Conservation (phyloP, 2,113 vertebrate genomes). For the Stictonetta naevosa region DNA sequence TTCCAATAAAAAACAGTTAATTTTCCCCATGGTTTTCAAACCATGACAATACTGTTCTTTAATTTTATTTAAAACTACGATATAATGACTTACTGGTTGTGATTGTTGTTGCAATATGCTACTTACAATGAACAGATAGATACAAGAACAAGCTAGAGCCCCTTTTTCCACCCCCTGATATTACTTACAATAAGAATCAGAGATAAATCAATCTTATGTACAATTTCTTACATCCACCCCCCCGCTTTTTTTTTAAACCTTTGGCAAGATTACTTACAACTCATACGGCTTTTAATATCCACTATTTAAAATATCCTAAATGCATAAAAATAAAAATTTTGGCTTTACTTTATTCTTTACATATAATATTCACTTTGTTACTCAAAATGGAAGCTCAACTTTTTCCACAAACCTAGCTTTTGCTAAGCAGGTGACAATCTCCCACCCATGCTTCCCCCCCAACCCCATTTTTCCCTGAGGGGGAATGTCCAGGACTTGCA, state of each 20-base stretch:
- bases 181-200: slow-evolving; percentile 80
- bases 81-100: slow-evolving; percentile 76
- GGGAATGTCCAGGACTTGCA: slow-evolving; percentile 15
- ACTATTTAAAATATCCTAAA: slow-evolving; percentile 99
- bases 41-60: slow-evolving; percentile 80
- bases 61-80: slow-evolving; percentile 72
- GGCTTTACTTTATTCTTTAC: slow-evolving; percentile 88
- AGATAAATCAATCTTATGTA: slow-evolving; percentile 87
- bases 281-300: slow-evolving; percentile 89
- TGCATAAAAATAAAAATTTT: slow-evolving; percentile 99
- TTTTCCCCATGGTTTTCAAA: slow-evolving; percentile 70
- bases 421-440: slow-evolving; percentile 54
- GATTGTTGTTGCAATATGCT: slow-evolving; percentile 81
- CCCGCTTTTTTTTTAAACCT: slow-evolving; percentile 79
- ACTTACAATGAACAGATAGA: slow-evolving; percentile 76
- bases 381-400: slow-evolving; percentile 85
- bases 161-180: slow-evolving; percentile 55
- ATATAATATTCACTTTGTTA: slow-evolving; percentile 82
- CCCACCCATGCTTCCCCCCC: background rate
- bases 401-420: slow-evolving; percentile 72
- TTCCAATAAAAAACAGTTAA: slow-evolving; percentile 68
- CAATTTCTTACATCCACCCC: slow-evolving; percentile 89
- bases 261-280: slow-evolving; percentile 99
- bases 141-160: slow-evolving; percentile 71
- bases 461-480: background rate